These are phyloP conservation scores for Tyto alba DNA, from an alignment of 2,113 vertebrate genomes.

Conservation along the genomic window DNA sequence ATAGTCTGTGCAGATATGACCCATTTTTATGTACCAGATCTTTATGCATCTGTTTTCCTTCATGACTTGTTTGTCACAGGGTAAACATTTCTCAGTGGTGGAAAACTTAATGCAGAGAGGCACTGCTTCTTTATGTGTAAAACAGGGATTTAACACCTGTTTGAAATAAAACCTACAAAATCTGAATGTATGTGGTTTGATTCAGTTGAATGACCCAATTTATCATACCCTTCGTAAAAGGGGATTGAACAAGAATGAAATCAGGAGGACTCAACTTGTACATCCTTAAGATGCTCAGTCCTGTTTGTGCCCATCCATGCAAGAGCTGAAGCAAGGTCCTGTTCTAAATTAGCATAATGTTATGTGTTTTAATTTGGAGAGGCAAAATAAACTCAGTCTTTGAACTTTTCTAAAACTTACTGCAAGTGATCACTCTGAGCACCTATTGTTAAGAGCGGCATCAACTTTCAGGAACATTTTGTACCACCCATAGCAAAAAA, in stretches of 20 bases:
- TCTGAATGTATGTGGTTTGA: not conserved
- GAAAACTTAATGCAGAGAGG: not conserved
- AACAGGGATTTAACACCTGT: not conserved
- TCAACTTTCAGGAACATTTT: not conserved
- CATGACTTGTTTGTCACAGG: not conserved
- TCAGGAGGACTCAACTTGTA: not conserved
- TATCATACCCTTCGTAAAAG: not conserved
- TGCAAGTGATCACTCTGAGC: not conserved
- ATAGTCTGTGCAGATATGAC: not conserved
- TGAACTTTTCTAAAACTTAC: not conserved
- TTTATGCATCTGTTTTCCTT: not conserved
- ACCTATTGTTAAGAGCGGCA: not conserved
- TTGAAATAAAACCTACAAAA: not conserved
- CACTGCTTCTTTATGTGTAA: not conserved
- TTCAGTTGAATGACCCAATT: not conserved
- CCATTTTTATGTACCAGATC: not conserved
- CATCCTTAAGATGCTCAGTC: not conserved
- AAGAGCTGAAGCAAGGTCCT: not conserved
- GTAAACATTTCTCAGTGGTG: not conserved
- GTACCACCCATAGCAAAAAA: not conserved
- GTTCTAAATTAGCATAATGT: not conserved
- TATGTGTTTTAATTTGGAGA: not conserved
- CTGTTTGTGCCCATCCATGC: not conserved
- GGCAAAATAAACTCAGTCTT: constrained; percentile 6
- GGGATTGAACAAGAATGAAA: not conserved